Percentiles rank a stretch among this genome's conserved stretches.
Conservation (phyloP, 2,888 invertebrate species). For the Lepidochrysops patricia region DNA sequence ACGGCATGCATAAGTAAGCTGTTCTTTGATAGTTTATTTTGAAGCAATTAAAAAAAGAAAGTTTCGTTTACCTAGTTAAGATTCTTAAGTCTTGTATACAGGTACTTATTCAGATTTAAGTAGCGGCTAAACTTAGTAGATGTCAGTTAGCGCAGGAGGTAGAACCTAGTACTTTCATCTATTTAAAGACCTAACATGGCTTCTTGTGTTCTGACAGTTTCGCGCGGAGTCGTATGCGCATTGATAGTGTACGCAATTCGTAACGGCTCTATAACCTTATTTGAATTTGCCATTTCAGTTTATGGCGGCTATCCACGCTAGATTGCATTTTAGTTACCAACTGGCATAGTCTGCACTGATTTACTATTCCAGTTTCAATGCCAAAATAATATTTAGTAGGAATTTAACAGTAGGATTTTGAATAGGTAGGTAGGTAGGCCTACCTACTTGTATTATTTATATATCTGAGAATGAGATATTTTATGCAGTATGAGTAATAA, state of each 20-base stretch:
- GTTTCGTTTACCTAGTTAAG: too few species aligned
- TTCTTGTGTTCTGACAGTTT: neutral
- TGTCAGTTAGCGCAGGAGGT: neutral
- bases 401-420: too few species aligned
- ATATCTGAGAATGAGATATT: too few species aligned
- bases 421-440: too few species aligned
- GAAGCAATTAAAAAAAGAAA: too few species aligned
- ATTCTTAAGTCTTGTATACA: too few species aligned
- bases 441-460: too few species aligned
- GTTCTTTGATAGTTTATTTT: too few species aligned
- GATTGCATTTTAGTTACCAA: slow-evolving; percentile 28
- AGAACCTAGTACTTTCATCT: slow-evolving; percentile 1
- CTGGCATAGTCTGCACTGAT: neutral
- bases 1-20: too few species aligned
- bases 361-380: slow-evolving; percentile 6
- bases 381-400: too few species aligned
- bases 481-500: too few species aligned
- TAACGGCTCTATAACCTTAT: slow-evolving; percentile 47
- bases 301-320: slow-evolving; percentile 42
- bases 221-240: slow-evolving; percentile 17
- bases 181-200: neutral
- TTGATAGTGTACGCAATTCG: slow-evolving; percentile 29
- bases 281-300: slow-evolving; percentile 43
- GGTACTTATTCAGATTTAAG: too few species aligned
- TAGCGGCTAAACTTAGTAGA: neutral